phyloP scores from a whole-genome alignment of 2,888 invertebrate species.

The Scaeva pyrastri region DNA sequence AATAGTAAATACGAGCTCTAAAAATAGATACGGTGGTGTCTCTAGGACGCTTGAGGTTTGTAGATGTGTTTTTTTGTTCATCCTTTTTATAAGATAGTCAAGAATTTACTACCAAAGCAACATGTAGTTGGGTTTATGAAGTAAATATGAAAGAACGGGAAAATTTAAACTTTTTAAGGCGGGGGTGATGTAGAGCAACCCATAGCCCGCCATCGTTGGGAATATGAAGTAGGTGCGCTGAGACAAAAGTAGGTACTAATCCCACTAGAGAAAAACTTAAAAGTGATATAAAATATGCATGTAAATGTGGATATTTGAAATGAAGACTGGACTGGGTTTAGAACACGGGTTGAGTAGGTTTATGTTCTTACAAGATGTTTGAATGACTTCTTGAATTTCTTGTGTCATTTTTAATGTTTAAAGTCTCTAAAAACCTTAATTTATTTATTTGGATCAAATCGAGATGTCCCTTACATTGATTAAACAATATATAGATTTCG shows the following conservation, averaged over 20 bases:
- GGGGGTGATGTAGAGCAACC: slow-evolving; percentile 31
- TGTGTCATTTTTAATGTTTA: no score
- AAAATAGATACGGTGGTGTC: slow-evolving; percentile 64
- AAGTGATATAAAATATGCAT: background rate
- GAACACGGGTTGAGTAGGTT: no score
- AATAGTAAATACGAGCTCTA: slow-evolving; percentile 43
- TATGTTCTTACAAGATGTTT: no score
- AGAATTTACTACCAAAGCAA: slow-evolving; percentile 46
- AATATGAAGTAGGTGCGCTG: slow-evolving; percentile 32
- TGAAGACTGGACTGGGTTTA: no score
- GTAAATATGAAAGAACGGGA: background rate
- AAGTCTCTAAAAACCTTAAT: no score
- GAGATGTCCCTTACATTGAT: no score
- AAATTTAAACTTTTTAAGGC: background rate
- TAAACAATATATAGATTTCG: no score
- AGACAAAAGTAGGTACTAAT: slow-evolving; percentile 38
- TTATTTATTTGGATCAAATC: no score
- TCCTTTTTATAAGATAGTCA: slow-evolving; percentile 1
- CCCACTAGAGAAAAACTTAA: background rate
- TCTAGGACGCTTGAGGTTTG: slow-evolving; percentile 51
- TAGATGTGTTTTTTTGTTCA: slow-evolving; percentile 3
- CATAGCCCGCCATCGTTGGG: slow-evolving; percentile 9
- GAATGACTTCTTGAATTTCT: no score
- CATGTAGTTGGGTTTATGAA: slow-evolving; percentile 27
- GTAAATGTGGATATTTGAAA: no score